phyloP scores from a whole-genome alignment of 2,113 vertebrate genomes.

The Centropus bengalensis region DNA sequence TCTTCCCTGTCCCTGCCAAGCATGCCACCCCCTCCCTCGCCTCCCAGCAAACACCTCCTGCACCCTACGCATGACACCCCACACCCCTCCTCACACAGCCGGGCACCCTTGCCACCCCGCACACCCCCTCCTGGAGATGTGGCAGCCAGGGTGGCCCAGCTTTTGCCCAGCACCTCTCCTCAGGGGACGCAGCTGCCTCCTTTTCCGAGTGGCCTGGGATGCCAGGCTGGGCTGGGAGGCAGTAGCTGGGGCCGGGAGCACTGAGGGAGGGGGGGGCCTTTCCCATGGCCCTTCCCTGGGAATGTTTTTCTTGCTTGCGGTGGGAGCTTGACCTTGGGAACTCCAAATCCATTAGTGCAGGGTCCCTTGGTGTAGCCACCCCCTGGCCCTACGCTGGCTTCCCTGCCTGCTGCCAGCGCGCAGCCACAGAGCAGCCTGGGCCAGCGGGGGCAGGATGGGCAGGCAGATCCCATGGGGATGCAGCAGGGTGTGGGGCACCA shows the following conservation, averaged over 20 bases:
- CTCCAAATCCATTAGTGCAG: neutral
- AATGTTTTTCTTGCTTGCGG: constrained; percentile 44
- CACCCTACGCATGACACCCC: neutral
- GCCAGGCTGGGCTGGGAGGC: constrained; percentile 37
- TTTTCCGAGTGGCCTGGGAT: neutral
- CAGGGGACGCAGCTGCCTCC: neutral
- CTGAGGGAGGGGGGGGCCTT: neutral
- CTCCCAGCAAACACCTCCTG: neutral
- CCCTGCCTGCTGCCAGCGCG: neutral
- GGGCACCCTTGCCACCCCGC: fast-evolving
- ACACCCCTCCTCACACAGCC: neutral
- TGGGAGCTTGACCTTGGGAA: constrained; percentile 50
- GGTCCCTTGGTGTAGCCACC: neutral
- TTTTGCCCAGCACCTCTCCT: neutral
- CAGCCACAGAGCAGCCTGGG: fast-evolving
- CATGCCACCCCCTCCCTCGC: fast-evolving
- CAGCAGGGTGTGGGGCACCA: fast-evolving
- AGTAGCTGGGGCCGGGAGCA: neutral
- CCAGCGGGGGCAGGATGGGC: neutral
- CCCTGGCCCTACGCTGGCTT: neutral
- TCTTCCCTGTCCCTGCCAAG: neutral
- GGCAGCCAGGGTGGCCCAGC: neutral
- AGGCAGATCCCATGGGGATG: neutral
- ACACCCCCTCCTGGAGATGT: neutral
- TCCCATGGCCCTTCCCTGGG: constrained; percentile 57